Conservation (phyloP, 2,113 vertebrate genomes). For the Struthio camelus region DNA sequence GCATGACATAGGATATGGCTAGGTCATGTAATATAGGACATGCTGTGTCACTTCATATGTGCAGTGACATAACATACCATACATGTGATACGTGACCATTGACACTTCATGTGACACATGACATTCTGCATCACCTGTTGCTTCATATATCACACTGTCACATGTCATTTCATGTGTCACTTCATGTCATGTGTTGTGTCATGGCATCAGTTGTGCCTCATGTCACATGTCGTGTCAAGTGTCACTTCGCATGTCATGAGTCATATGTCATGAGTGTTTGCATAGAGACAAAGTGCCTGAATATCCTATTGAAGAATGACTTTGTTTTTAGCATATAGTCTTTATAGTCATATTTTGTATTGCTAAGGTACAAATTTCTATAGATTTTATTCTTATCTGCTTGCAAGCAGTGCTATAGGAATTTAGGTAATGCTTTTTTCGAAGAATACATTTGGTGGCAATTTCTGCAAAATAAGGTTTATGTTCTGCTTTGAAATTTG, state of each 20-base stretch:
- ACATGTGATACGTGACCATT: neutral
- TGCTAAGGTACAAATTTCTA: neutral
- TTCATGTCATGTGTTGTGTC: too few species aligned
- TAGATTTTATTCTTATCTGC: neutral
- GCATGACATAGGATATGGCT: neutral
- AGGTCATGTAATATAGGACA: too few species aligned
- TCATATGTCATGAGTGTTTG: neutral
- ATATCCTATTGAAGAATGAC: neutral
- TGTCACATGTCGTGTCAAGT: too few species aligned
- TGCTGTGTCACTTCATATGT: neutral
- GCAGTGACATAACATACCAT: neutral
- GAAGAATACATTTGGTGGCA: neutral
- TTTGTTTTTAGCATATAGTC: neutral
- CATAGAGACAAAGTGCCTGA: neutral
- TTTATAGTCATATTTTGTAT: neutral
- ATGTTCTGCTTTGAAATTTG: neutral
- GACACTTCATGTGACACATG: neutral
- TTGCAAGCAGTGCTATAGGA: neutral
- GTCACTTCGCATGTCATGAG: too few species aligned
- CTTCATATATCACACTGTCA: neutral
- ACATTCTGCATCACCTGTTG: neutral
- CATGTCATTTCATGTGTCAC: too few species aligned
- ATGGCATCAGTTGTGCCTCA: too few species aligned
- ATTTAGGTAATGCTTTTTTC: neutral
- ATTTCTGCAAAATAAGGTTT: neutral